Conservation (phyloP, 2,113 vertebrate genomes). For the Cyanoderma ruficeps region DNA sequence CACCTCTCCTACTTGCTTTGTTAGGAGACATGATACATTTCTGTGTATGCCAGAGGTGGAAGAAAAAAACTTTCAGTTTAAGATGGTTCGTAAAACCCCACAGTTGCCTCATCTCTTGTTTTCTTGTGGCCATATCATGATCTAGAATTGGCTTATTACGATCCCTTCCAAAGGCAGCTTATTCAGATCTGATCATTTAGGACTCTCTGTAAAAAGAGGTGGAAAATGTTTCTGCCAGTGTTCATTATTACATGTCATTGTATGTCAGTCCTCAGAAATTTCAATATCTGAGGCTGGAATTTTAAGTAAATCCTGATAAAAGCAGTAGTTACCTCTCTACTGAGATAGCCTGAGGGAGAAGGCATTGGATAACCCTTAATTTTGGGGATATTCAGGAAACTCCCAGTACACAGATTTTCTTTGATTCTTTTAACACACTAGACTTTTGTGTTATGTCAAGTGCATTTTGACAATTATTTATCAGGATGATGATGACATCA, state of each 20-base stretch:
- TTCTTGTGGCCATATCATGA: background rate
- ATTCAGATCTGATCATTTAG: background rate
- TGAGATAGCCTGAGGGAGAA: background rate
- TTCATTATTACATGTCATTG: background rate
- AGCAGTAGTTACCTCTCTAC: background rate
- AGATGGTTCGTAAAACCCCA: background rate
- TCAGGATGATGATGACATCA: background rate
- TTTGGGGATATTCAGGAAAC: background rate
- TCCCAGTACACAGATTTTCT: background rate
- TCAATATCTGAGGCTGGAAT: background rate
- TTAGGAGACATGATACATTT: background rate
- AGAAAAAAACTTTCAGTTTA: background rate
- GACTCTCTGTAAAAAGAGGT: background rate
- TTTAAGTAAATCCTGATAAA: background rate
- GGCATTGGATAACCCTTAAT: background rate
- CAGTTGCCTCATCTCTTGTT: background rate
- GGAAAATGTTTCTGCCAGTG: rapidly evolving
- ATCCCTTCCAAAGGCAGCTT: background rate
- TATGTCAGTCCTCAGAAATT: background rate
- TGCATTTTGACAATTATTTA: background rate
- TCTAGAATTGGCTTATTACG: background rate
- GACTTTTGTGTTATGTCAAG: background rate
- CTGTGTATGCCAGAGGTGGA: background rate
- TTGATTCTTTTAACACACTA: background rate
- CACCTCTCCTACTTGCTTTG: background rate